Evolutionary conservation across 2,113 vertebrate genomes (phyloP).

Genomic region (Ochotona curzoniae): DNA sequence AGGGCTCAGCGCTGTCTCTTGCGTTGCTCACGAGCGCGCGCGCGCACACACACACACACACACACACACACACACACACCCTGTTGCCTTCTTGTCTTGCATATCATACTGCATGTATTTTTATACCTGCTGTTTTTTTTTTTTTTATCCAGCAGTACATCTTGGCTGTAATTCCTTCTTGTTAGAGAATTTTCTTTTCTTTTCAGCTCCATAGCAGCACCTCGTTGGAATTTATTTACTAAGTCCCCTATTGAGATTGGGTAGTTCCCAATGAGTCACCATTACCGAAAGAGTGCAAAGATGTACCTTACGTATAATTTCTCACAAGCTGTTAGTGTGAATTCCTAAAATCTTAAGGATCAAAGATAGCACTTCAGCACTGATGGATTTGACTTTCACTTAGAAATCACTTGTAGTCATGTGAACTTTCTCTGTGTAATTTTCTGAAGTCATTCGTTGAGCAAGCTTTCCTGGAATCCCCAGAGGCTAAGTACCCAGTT

Average conservation of each 20-base stretch:
- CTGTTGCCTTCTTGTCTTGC: neutral
- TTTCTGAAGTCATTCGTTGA: neutral
- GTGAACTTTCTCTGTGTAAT: slow-evolving; percentile 31
- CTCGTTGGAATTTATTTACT: slow-evolving; percentile 15
- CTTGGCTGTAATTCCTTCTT: neutral
- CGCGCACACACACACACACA: neutral
- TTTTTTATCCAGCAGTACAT: slow-evolving; percentile 16
- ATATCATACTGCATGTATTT: neutral
- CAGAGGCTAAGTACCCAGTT: neutral
- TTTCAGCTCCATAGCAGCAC: neutral
- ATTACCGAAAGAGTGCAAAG: neutral
- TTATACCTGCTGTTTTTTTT: neutral
- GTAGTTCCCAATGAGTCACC: neutral
- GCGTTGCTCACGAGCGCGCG: neutral
- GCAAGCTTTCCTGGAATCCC: neutral
- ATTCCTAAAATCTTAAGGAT: neutral
- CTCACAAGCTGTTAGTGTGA: neutral
- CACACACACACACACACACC: neutral
- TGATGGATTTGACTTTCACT: slow-evolving; percentile 9
- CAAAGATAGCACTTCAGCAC: neutral
- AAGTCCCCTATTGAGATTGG: neutral
- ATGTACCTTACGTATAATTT: neutral
- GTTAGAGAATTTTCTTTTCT: neutral
- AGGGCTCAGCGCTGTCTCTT: neutral
- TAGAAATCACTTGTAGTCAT: neutral